Evolutionary conservation across 2,797 vertebrate species (phyloP).

Genomic region (Phylloscopus collybita): DNA sequence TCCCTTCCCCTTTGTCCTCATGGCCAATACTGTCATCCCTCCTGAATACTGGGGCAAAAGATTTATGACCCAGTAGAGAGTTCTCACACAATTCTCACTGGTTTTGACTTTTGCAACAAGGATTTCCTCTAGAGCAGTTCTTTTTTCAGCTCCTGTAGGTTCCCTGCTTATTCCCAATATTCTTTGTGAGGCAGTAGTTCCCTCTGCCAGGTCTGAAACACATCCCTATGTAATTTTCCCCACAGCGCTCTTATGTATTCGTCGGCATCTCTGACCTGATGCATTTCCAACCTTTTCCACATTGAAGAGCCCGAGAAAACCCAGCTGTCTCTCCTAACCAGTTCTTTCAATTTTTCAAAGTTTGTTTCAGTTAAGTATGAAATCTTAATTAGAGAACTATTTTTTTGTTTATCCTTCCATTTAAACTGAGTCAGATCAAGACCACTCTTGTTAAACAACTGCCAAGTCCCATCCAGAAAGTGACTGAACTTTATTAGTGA

Average conservation of each 20-base stretch:
- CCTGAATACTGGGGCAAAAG: background rate
- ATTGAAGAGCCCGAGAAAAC: background rate
- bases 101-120: background rate
- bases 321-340: constrained; percentile 1
- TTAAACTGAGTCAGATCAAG: constrained; percentile 18
- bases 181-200: background rate
- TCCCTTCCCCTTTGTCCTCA: background rate
- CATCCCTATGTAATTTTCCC: background rate
- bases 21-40: background rate
- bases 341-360: background rate
- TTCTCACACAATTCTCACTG: background rate
- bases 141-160: background rate
- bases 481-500: constrained; percentile 32
- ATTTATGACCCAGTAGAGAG: background rate
- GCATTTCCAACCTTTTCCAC: background rate
- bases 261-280: background rate
- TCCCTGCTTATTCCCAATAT: background rate
- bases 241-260: background rate
- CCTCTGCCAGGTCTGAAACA: background rate
- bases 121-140: background rate
- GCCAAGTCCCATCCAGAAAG: constrained; percentile 24
- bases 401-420: constrained; percentile 33
- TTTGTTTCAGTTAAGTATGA: background rate
- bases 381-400: constrained; percentile 12
- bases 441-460: constrained; percentile 19